Conservation (phyloP, 2,113 vertebrate species). For the Bujurquina vittata region DNA sequence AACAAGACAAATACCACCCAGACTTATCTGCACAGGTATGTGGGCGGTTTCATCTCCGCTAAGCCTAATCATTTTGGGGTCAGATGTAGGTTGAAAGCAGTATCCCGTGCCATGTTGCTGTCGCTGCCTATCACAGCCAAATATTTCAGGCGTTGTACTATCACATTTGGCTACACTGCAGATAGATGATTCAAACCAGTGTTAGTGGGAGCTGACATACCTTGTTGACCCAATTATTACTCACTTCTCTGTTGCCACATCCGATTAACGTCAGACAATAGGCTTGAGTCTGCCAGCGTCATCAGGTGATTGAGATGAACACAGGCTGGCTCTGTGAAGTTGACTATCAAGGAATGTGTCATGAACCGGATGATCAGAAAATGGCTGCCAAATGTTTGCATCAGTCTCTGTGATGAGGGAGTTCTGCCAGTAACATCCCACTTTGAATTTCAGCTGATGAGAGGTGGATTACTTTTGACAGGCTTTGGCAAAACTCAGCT, state of each 20-base stretch:
- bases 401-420: conserved; percentile 54
- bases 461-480: conserved; percentile 52
- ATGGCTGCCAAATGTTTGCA: conserved; percentile 71
- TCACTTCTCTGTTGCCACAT: conserved; percentile 74
- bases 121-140: conserved; percentile 55
- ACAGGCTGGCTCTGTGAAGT: conserved; percentile 71
- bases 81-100: conserved; percentile 28
- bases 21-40: not conserved
- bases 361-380: conserved; percentile 68
- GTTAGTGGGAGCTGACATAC: conserved; percentile 71
- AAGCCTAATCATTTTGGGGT: not conserved
- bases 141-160: conserved; percentile 57
- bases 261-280: conserved; percentile 66
- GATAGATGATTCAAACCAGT: conserved; percentile 68
- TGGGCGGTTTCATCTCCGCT: not conserved
- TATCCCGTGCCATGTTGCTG: conserved; percentile 43
- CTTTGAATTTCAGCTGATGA: conserved; percentile 59
- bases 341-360: conserved; percentile 75
- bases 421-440: conserved; percentile 54
- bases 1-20: not conserved
- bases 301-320: conserved; percentile 72
- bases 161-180: conserved; percentile 62
- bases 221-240: conserved; percentile 79
- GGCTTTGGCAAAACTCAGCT: conserved; percentile 35
- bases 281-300: conserved; percentile 63